These are phyloP conservation scores for Pedionomus torquatus DNA, from an alignment of 2,113 vertebrate species.

Conservation along the genomic window DNA sequence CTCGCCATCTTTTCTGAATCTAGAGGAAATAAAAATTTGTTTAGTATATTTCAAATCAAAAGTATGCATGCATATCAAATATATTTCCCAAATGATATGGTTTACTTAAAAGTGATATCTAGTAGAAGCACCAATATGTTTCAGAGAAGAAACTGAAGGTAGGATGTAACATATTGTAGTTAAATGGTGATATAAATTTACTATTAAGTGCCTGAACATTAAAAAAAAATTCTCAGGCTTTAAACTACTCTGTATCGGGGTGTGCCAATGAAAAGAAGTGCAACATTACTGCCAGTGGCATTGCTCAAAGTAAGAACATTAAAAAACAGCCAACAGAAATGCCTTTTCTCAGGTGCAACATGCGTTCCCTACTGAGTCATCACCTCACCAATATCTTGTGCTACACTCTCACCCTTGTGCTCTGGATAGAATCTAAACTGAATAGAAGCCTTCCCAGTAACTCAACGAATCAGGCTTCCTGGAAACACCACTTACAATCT, in stretches of 20 bases:
- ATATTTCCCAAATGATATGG: neutral
- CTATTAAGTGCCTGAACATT: neutral
- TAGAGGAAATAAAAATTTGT: constrained; percentile 67
- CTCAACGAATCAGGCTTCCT: neutral
- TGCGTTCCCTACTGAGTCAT: neutral
- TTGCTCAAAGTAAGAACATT: neutral
- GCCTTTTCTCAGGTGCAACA: neutral
- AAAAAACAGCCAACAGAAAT: neutral
- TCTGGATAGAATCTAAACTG: neutral
- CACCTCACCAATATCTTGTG: neutral
- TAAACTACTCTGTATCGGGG: neutral
- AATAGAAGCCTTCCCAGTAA: neutral
- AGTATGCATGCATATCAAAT: neutral
- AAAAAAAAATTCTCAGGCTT: neutral
- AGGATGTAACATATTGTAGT: neutral
- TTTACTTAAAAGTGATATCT: neutral
- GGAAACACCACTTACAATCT: neutral
- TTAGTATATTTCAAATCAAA: neutral
- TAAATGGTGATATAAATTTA: neutral
- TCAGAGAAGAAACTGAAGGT: neutral
- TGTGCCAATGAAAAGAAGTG: neutral
- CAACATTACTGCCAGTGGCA: neutral
- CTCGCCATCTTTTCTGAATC: constrained; percentile 92
- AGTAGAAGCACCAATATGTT: neutral
- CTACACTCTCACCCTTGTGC: neutral